A percentile compares a stretch with the other conserved stretches of the same genome.
Conservation (phyloP, 2,113 vertebrate species). For the Corynorhinus townsendii region DNA sequence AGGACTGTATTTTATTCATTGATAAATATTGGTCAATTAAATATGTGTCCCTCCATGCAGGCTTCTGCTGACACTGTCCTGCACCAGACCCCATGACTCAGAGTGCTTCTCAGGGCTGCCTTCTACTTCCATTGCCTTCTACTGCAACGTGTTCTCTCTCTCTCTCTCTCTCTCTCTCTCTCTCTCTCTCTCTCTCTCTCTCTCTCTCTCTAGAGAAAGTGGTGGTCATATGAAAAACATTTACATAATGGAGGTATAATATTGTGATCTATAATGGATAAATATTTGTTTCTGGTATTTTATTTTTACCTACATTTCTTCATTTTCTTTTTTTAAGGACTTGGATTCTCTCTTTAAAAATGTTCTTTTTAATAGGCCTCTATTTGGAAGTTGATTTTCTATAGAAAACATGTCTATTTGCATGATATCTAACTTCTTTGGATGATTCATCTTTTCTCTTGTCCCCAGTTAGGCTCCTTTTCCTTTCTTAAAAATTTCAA, state of each 20-base stretch:
- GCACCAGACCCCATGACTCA: not conserved
- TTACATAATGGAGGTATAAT: not conserved
- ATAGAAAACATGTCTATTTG: not conserved
- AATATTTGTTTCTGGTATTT: not conserved
- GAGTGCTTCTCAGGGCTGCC: not conserved
- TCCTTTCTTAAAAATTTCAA: constrained; percentile 30
- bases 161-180: too few relatives aligned
- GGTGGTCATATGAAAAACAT: not conserved
- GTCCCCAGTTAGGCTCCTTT: not conserved
- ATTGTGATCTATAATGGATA: not conserved
- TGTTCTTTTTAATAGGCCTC: not conserved
- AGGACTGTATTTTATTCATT: not conserved
- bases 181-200: too few relatives aligned
- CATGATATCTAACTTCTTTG: not conserved
- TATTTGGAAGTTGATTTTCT: constrained; percentile 27
- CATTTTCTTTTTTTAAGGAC: not conserved
- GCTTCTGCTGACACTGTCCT: not conserved
- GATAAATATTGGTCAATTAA: not conserved
- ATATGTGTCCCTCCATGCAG: not conserved
- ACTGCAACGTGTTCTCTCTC: not conserved
- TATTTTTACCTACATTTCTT: constrained; percentile 4
- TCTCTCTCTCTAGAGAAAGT: not conserved
- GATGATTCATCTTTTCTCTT: not conserved
- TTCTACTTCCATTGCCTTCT: not conserved
- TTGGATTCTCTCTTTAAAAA: not conserved